A percentile compares a stretch with the other conserved stretches of the same genome.
These are phyloP conservation scores for Acropternis orthonyx DNA, from an alignment of 2,797 vertebrate species.

Conservation along the genomic window DNA sequence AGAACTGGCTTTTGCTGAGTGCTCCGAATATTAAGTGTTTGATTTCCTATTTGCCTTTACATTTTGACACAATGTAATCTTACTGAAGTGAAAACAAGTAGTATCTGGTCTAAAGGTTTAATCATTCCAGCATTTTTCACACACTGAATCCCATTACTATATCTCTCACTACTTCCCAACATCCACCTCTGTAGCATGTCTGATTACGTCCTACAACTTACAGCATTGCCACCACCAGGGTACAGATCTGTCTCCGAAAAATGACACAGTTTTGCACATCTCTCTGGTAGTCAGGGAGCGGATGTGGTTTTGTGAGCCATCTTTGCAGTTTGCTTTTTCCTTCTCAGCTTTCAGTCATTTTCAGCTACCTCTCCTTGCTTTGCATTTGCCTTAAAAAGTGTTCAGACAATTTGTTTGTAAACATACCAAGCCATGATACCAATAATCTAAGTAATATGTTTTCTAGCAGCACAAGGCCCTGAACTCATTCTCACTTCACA, in stretches of 20 bases:
- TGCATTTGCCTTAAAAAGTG: neutral
- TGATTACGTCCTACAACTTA: neutral
- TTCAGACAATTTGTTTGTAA: neutral
- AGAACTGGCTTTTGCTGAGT: neutral
- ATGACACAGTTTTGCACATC: neutral
- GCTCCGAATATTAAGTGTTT: neutral
- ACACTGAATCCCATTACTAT: neutral
- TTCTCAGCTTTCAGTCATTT: neutral
- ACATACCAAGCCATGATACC: neutral
- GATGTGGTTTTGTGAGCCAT: neutral
- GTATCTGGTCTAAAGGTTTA: neutral
- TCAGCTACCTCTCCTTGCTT: neutral
- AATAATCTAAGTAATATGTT: neutral
- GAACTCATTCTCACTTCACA: neutral
- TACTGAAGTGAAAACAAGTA: neutral
- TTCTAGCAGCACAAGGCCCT: neutral
- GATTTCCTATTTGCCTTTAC: neutral
- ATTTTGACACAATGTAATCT: neutral
- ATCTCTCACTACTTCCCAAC: neutral
- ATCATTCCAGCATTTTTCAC: neutral
- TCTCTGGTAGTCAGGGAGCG: neutral
- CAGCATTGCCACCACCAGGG: accelerated
- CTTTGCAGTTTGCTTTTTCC: neutral
- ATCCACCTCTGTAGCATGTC: neutral
- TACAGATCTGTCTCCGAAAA: neutral